phyloP scores from a whole-genome alignment of 2,113 vertebrate genomes.

The Uropsilus gracilis region DNA sequence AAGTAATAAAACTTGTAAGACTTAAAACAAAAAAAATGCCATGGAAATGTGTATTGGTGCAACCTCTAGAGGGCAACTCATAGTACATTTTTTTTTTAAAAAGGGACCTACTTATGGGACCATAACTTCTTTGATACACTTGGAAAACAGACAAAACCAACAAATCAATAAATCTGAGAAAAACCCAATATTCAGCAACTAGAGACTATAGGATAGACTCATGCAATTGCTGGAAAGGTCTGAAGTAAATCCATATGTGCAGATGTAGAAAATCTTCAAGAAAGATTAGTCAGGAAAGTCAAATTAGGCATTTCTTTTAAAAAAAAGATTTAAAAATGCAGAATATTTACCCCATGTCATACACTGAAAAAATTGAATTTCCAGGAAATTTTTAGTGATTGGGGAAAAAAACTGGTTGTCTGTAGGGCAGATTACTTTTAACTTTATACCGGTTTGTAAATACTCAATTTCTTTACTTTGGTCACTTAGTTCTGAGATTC shows the following conservation, averaged over 20 bases:
- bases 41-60: not conserved
- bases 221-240: not conserved
- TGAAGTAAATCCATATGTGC: not conserved
- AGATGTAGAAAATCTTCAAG: not conserved
- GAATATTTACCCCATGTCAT: not conserved
- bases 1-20: not conserved
- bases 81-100: not conserved
- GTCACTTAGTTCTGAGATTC: not conserved
- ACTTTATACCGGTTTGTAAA: not conserved
- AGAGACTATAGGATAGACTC: not conserved
- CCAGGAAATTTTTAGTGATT: not conserved
- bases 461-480: not conserved
- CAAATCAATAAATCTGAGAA: not conserved
- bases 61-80: not conserved
- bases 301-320: not conserved
- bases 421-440: not conserved
- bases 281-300: not conserved
- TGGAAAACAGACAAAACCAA: constrained; percentile 12
- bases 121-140: not conserved
- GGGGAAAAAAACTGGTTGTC: not conserved
- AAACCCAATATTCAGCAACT: not conserved
- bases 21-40: not conserved
- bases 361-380: not conserved
- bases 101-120: not conserved
- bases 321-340: not conserved